phyloP scores from a whole-genome alignment of 1,140 invertebrate genomes.

The Drosophila pseudoobscura region DNA sequence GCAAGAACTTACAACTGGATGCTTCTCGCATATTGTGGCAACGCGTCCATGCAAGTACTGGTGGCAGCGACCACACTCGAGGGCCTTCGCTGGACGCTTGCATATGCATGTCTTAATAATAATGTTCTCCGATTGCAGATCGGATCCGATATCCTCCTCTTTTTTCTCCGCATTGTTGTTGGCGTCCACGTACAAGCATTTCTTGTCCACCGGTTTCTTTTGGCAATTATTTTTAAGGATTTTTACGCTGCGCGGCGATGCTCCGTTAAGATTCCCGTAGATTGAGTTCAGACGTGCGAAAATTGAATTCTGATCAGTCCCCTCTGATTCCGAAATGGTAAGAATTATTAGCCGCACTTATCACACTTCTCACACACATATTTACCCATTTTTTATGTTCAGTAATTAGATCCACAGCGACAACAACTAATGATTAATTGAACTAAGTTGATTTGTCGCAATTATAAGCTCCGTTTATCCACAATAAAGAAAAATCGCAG shows the following conservation, averaged over 20 bases:
- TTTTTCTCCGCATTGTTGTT: not conserved
- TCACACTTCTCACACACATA: too few relatives aligned
- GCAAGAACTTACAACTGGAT: conserved; percentile 37
- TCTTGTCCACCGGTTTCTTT: too few relatives aligned
- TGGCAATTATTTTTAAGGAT: not conserved
- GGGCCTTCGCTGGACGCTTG: conserved; percentile 5
- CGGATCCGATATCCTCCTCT: conserved; percentile 3
- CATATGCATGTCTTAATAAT: conserved; percentile 32
- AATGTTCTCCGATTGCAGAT: not conserved
- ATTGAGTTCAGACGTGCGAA: not conserved
- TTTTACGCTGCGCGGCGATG: not conserved
- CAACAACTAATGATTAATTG: too few relatives aligned
- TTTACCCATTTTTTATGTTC: not conserved
- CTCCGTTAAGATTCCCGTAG: too few relatives aligned
- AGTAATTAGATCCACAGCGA: too few relatives aligned
- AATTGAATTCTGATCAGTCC: conserved; percentile 1
- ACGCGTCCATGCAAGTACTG: conserved; percentile 55
- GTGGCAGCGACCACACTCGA: conserved; percentile 53
- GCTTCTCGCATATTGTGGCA: conserved; percentile 24
- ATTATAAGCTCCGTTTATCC: too few relatives aligned
- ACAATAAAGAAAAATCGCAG: too few relatives aligned
- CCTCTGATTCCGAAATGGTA: not conserved
- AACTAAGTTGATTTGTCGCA: too few relatives aligned
- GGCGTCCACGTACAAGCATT: too few relatives aligned
- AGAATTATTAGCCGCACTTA: not conserved